These are phyloP conservation scores for Arizona elegans DNA, from an alignment of 2,113 vertebrate species.

Conservation along the genomic window DNA sequence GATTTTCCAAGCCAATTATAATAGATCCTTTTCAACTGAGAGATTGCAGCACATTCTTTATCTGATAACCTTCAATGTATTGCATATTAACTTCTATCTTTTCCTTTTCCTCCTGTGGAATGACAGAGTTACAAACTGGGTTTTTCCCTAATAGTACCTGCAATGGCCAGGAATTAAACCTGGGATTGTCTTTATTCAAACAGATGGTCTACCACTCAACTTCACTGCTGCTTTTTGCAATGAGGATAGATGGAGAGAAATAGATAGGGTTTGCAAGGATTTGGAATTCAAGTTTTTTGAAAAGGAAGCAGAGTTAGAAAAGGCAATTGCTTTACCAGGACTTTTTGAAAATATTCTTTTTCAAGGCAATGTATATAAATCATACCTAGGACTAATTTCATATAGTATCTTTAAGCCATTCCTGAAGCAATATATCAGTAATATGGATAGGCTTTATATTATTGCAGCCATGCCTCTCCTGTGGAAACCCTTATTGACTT, in stretches of 20 bases:
- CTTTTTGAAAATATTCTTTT: neutral
- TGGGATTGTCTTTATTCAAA: neutral
- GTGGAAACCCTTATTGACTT: neutral
- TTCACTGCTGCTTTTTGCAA: neutral
- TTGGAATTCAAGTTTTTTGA: neutral
- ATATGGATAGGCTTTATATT: neutral
- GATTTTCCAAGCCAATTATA: too few species aligned
- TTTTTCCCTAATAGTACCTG: neutral
- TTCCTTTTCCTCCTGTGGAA: neutral
- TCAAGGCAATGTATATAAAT: neutral
- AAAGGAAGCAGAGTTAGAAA: neutral
- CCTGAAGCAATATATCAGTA: neutral
- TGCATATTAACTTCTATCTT: neutral
- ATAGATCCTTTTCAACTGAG: neutral
- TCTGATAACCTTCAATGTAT: neutral
- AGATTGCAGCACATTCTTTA: neutral
- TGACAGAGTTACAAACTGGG: neutral
- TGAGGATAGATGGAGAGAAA: neutral
- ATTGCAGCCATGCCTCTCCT: neutral
- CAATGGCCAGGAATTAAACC: neutral
- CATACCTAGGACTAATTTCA: neutral
- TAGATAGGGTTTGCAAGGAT: neutral
- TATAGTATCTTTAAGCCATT: neutral
- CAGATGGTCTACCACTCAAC: neutral
- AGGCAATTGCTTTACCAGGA: neutral